Evolutionary conservation across 2,888 invertebrate genomes (phyloP).

Genomic region (Diabrotica balteata): DNA sequence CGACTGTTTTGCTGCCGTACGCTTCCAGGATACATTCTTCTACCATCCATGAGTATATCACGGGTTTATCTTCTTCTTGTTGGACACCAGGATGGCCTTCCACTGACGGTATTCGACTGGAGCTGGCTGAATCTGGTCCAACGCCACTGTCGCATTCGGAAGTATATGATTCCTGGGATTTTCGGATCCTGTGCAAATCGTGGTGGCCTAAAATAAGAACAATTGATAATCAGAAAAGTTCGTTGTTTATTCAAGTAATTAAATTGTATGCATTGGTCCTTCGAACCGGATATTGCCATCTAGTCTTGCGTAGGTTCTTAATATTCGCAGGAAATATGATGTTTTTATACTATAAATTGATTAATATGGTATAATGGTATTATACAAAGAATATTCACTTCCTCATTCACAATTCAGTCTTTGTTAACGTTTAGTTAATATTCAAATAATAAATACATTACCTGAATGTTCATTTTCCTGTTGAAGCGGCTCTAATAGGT

Average conservation of each 20-base stretch:
- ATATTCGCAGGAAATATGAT: too few species aligned
- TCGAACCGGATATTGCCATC: too few species aligned
- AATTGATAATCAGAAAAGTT: constrained; percentile 2
- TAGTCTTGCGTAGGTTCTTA: too few species aligned
- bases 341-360: too few species aligned
- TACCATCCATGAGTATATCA: constrained; percentile 84
- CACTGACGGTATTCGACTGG: constrained; percentile 83
- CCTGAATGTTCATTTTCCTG: constrained; percentile 35
- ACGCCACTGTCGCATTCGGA: constrained; percentile 90
- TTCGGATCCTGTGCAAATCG: constrained; percentile 56
- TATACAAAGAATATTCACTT: too few species aligned
- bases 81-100: constrained; percentile 72
- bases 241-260: background rate
- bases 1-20: constrained; percentile 73
- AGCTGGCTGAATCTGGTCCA: constrained; percentile 81
- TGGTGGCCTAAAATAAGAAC: constrained; percentile 2
- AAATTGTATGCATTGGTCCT: background rate
- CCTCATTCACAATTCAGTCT: too few species aligned
- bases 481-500: constrained; percentile 29
- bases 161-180: constrained; percentile 75
- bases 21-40: constrained; percentile 95
- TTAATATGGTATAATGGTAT: too few species aligned
- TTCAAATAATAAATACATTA: constrained; percentile 1
- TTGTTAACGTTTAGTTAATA: too few species aligned
- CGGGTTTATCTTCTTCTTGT: constrained; percentile 54